A percentile compares a stretch with the other conserved stretches of the same genome.
phyloP scores from a whole-genome alignment of 2,113 vertebrate genomes.

The Rhea pennata region DNA sequence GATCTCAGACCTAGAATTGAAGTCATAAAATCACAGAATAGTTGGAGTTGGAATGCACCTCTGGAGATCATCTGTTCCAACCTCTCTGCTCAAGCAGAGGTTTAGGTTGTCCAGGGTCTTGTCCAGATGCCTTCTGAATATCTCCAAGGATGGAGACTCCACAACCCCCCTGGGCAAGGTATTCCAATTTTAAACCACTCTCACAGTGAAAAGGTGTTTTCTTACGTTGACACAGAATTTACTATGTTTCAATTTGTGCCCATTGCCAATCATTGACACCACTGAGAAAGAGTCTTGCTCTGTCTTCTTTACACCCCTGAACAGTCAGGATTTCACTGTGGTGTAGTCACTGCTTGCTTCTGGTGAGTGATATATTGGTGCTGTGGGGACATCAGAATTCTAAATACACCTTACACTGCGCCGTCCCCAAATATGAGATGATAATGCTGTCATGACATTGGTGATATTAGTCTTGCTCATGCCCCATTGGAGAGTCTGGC shows the following conservation, averaged over 20 bases:
- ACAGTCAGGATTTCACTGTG: not conserved
- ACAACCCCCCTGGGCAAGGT: too few relatives aligned
- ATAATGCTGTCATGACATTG: not conserved
- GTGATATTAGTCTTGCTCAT: not conserved
- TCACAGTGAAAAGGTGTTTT: too few relatives aligned
- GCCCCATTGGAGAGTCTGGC: not conserved
- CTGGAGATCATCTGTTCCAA: not conserved
- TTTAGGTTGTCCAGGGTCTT: too few relatives aligned
- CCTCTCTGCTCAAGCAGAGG: too few relatives aligned
- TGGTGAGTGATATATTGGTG: not conserved
- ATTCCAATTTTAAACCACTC: too few relatives aligned
- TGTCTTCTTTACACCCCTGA: too few relatives aligned
- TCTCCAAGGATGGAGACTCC: too few relatives aligned
- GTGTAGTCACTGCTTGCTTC: fast-evolving
- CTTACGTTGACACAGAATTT: too few relatives aligned
- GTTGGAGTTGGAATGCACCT: not conserved
- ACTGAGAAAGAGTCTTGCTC: too few relatives aligned
- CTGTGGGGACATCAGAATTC: not conserved
- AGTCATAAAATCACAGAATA: not conserved
- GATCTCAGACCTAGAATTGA: not conserved
- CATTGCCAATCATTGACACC: too few relatives aligned
- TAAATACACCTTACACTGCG: not conserved
- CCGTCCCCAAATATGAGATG: not conserved
- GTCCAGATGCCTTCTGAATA: too few relatives aligned
- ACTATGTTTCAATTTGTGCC: too few relatives aligned